Evolutionary conservation across 2,113 vertebrate species (phyloP), one percentile per base, ranked within the genome.

Genomic region (Morone saxatilis): DNA sequence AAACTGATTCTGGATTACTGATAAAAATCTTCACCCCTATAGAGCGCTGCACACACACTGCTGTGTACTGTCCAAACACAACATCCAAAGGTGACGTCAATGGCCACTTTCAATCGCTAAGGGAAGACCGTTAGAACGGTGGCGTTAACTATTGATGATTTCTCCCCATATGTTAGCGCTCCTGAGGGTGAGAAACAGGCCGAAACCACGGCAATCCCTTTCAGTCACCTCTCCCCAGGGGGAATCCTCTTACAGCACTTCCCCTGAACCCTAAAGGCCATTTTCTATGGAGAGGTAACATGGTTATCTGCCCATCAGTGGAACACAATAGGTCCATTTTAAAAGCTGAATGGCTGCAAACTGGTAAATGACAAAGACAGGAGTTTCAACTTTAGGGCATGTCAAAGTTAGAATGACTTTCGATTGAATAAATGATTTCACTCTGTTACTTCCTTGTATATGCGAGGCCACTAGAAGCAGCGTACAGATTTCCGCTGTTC

Each of bases 201-300:
- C 65, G 54, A 83, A 89, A 88, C 83, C 81, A 71, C 43, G 6
- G 47, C 73, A n/a, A 43, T 71, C 61, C 66, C 88, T 86, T 86
- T 90, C 81, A 91, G 80, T 60, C 54, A 8, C 47, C 63, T 72
- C 83, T 88, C 91, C 87, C 92, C 65, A 0, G 87, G 82, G 93
- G 85, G 90, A 92, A 85, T 93, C 91, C 80, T 90, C 87, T 94
- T 94, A 90, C 94, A 88, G 78, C 76, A 77, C 86, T 87, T 88
- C 86, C 90, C 84, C 80, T 89, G 0, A 87, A 86, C 74, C 61
- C 81, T 47, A 71, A 90, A 92, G 67, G 71, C 51, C 36, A 7
- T 76, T 87, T 86, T 89, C 87, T 83, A 69, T 79, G 48, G 50
- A 75, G 62, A 83, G 69, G 89, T 83, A 89, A 85, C 76, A 59